Evolutionary conservation across 2,888 invertebrate species (phyloP).

Genomic region (Mythimna lalbum): DNA sequence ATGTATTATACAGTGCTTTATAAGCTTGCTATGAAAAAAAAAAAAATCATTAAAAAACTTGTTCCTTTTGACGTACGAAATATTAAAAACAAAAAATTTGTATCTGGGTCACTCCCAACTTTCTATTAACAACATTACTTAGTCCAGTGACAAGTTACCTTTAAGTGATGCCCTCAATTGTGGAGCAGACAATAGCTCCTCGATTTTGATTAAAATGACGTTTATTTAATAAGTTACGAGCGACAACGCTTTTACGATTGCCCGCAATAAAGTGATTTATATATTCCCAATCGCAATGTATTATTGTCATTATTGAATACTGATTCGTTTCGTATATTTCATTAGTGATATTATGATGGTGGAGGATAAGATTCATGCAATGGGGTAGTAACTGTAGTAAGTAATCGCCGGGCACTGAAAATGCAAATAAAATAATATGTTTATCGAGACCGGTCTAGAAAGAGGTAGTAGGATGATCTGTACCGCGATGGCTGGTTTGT

Average conservation of each 20-base stretch:
- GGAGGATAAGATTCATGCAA: not conserved
- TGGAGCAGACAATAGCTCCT: constrained; percentile 52
- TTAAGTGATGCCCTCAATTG: constrained; percentile 56
- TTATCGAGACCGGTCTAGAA: too few relatives aligned
- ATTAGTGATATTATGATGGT: constrained; percentile 3
- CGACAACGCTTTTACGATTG: constrained; percentile 70
- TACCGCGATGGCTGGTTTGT: too few relatives aligned
- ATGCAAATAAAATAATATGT: not conserved
- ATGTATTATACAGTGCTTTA: too few relatives aligned
- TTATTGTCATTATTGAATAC: constrained; percentile 19
- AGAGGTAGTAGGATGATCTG: too few relatives aligned
- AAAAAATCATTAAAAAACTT: too few relatives aligned
- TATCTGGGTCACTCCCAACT: constrained; percentile 36
- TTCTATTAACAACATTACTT: constrained; percentile 39
- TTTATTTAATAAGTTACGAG: constrained; percentile 70
- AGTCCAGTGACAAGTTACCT: constrained; percentile 30
- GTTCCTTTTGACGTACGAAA: too few relatives aligned
- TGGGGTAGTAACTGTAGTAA: not conserved
- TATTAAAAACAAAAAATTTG: not conserved
- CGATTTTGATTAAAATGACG: constrained; percentile 65
- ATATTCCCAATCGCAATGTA: constrained; percentile 53
- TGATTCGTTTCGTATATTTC: constrained; percentile 24
- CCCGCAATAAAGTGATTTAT: constrained; percentile 73
- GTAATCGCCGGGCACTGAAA: not conserved
- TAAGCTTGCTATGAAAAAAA: too few relatives aligned